Conservation (phyloP, 2,797 vertebrate genomes). For the Acipenser ruthenus region DNA sequence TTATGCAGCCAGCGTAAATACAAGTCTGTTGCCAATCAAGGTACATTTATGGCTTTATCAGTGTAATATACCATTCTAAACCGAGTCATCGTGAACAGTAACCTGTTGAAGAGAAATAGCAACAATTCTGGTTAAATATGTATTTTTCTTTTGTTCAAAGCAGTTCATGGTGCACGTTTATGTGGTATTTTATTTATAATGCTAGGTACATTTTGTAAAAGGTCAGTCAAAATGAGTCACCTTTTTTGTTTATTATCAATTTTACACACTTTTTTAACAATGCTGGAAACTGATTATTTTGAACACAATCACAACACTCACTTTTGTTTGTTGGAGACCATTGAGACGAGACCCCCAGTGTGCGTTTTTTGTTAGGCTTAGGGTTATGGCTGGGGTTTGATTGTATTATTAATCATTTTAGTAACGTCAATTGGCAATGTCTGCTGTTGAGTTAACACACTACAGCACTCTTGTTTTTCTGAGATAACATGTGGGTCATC, state of each 20-base stretch:
- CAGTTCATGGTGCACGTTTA: too few species aligned
- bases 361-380: conserved; percentile 28
- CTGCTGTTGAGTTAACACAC: conserved; percentile 39
- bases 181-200: too few species aligned
- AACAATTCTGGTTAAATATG: too few species aligned
- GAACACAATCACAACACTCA: too few species aligned
- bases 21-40: conserved; percentile 28
- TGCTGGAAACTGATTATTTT: too few species aligned
- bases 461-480: conserved; percentile 24
- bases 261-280: conserved; percentile 16
- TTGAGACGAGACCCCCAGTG: conserved; percentile 9
- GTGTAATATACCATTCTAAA: conserved; percentile 6
- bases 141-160: too few species aligned
- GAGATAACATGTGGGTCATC: conserved; percentile 2
- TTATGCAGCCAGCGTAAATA: conserved; percentile 21
- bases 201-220: too few species aligned
- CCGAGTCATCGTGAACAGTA: too few species aligned
- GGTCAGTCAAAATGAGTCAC: too few species aligned
- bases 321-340: not conserved
- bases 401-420: conserved; percentile 27
- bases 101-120: too few species aligned
- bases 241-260: conserved; percentile 15
- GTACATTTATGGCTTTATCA: conserved; percentile 29
- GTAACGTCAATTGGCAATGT: conserved; percentile 19
- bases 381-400: conserved; percentile 14